Evolutionary conservation across 2,888 invertebrate genomes (phyloP), one percentile per base, ranked within the genome.

Genomic region (Microctonus aethiopoides): DNA sequence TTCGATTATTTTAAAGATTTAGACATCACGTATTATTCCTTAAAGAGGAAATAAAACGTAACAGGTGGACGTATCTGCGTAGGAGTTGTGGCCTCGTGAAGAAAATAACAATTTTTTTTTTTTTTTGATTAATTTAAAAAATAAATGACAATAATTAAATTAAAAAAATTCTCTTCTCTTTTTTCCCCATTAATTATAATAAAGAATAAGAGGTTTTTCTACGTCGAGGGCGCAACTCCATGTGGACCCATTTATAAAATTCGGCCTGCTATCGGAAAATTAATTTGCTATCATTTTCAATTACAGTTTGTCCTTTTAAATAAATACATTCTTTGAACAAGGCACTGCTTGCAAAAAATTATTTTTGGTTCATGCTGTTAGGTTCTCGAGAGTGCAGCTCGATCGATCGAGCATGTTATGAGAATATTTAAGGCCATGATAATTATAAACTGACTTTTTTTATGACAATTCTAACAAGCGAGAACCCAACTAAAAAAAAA

Each of bases 291-390:
- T 68, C 26, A 56, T 70, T 51, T 61, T 65, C 67, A 29, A 52
- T 68, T 70, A 62, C n/a, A 63, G 60, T 72, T 73, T 68, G 26
- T 72, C 64, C 59, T 69, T 78, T 78, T 79, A 79, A 81, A 81
- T 80, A 79, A 81, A 80, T 82, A 80, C 81, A 81, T 80, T 77
- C 80, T 80, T 79, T 29, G 81, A 81, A 84, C 84, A 85, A 85
- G 84, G 84, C 84, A 85, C 84, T 84, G 84, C 80, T 81, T 80
- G 80, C 81, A 80, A 79, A 76, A 77, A n/a, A n/a, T 72, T 76
- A 72, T 71, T 64, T 78, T 75, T 72, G 74, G 73, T 67, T 65
- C 70, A 56, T 72, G 72, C 67, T 70, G 72, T 73, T 73, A 72
- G 74, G 75, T 77, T 68, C 67, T 72, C 69, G 61, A 69, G 70